phyloP scores from a whole-genome alignment of 2,797 vertebrate genomes.

The Meda fulgida region DNA sequence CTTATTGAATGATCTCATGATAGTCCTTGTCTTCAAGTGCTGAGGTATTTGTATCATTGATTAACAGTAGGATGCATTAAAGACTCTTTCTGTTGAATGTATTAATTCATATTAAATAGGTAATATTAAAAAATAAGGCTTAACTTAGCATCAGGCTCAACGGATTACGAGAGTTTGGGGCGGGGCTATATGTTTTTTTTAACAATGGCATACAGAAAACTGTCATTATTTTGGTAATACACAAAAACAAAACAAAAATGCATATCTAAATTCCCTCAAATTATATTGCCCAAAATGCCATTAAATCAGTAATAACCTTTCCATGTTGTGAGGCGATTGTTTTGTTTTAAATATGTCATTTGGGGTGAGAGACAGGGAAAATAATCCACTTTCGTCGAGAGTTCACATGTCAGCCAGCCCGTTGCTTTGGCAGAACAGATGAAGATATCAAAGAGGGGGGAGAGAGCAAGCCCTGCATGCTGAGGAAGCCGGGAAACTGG shows the following conservation, averaged over 20 bases:
- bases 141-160: background rate
- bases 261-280: background rate
- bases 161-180: background rate
- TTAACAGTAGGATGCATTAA: slow-evolving; percentile 14
- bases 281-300: background rate
- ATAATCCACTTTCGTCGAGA: slow-evolving; percentile 56
- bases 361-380: slow-evolving; percentile 33
- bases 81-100: background rate
- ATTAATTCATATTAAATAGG: background rate
- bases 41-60: slow-evolving; percentile 21
- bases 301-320: slow-evolving; percentile 44
- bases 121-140: background rate
- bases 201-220: background rate
- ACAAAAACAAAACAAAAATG: slow-evolving; percentile 55
- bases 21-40: slow-evolving; percentile 31
- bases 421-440: slow-evolving; percentile 67
- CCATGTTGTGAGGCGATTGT: slow-evolving; percentile 33
- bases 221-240: background rate
- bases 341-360: slow-evolving; percentile 56
- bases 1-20: slow-evolving; percentile 44
- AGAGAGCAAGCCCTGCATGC: slow-evolving; percentile 66
- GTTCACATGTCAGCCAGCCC: slow-evolving; percentile 58
- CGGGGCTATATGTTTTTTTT: no score
- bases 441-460: slow-evolving; percentile 76
- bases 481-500: slow-evolving; percentile 63